Conservation (phyloP, 2,113 vertebrate genomes). For the Hippopotamus amphibius region DNA sequence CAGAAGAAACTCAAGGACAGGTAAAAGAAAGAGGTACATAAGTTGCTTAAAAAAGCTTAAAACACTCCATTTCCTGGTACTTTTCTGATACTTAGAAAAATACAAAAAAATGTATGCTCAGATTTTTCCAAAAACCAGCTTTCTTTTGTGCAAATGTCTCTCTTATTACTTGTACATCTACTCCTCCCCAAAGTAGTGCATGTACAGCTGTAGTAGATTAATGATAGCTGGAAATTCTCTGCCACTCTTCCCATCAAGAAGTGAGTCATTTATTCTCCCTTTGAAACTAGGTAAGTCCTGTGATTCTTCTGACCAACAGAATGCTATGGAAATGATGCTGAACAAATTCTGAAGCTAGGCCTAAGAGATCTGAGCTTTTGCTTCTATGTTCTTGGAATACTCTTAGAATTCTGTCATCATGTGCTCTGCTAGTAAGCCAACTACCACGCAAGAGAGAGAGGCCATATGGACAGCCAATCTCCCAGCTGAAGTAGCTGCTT, state of each 20-base stretch:
- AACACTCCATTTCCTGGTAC: neutral
- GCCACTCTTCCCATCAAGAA: neutral
- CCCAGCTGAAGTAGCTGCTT: neutral
- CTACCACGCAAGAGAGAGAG: neutral
- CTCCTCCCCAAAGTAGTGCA: neutral
- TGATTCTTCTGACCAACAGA: neutral
- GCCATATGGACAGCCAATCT: neutral
- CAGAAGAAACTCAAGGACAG: neutral
- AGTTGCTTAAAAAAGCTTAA: neutral
- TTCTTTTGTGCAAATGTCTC: neutral
- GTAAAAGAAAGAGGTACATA: neutral
- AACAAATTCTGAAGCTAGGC: slow-evolving; percentile 23
- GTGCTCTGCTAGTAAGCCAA: neutral
- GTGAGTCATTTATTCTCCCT: neutral
- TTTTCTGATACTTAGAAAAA: slow-evolving; percentile 40
- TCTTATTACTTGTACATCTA: neutral
- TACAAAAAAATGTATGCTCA: neutral
- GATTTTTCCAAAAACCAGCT: neutral
- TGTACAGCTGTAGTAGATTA: neutral
- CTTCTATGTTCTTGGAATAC: neutral
- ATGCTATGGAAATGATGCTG: neutral
- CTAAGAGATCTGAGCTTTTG: neutral
- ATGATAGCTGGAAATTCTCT: neutral
- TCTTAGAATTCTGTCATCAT: neutral
- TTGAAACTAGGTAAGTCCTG: neutral